Percentiles rank a stretch among this genome's conserved stretches.
phyloP scores from a whole-genome alignment of 2,888 invertebrate genomes.

The Orthonevra nobilis region DNA sequence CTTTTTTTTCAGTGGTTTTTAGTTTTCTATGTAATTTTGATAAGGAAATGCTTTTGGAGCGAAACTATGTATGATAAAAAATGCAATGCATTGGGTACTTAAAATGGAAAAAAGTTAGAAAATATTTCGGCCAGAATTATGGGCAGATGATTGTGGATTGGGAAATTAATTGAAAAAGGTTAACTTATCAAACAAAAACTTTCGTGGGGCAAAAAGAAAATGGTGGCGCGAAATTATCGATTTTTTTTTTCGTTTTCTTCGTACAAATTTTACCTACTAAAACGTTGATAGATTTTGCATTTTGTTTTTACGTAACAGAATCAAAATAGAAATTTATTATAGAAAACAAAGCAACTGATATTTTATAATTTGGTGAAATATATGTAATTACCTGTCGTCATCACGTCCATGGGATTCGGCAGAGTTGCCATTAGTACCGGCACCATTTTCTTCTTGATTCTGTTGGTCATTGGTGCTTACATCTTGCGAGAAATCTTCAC shows the following conservation, averaged over 20 bases:
- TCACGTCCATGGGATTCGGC: slow-evolving; percentile 82
- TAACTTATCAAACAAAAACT: slow-evolving; percentile 50
- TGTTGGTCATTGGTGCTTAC: slow-evolving; percentile 81
- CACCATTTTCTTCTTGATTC: slow-evolving; percentile 86
- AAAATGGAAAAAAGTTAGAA: slow-evolving; percentile 22
- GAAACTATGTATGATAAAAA: slow-evolving; percentile 15
- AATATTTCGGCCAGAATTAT: slow-evolving; percentile 16
- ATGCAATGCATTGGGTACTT: slow-evolving; percentile 7
- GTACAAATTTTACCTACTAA: slow-evolving; percentile 45
- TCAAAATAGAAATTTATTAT: slow-evolving; percentile 17
- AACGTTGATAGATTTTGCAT: slow-evolving; percentile 9
- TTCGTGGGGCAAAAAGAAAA: slow-evolving; percentile 52
- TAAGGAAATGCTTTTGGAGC: neutral
- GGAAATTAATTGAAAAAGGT: slow-evolving; percentile 41
- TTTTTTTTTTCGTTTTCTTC: slow-evolving; percentile 43
- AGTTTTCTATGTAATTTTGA: too few species aligned
- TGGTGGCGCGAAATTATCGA: slow-evolving; percentile 67
- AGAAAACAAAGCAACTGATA: too few species aligned
- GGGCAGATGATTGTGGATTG: slow-evolving; percentile 57
- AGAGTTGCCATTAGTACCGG: slow-evolving; percentile 76
- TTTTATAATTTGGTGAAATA: neutral
- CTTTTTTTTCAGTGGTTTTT: too few species aligned
- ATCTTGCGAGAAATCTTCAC: slow-evolving; percentile 90
- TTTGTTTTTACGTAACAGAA: slow-evolving; percentile 59
- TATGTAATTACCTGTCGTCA: slow-evolving; percentile 86